Conservation (phyloP, 2,888 invertebrate genomes). For the Stomorhina lunata region DNA sequence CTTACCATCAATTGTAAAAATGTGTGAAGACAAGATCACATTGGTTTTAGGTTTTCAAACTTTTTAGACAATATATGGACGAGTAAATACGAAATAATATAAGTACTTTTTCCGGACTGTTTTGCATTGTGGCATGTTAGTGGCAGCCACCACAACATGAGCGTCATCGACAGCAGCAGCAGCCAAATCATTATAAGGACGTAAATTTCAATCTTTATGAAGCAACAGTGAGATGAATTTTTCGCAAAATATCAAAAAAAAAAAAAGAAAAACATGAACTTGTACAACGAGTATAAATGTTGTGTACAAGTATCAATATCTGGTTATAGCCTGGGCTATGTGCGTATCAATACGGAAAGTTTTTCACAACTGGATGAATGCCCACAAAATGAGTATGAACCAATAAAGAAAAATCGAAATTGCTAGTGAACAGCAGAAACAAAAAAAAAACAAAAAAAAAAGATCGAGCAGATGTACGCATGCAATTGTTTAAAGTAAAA, state of each 20-base stretch:
- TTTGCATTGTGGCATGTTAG: slow-evolving; percentile 52
- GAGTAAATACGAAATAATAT: not conserved
- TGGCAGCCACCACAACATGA: slow-evolving; percentile 40
- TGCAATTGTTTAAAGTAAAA: slow-evolving; percentile 39
- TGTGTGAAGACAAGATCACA: slow-evolving; percentile 65
- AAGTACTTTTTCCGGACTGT: not conserved
- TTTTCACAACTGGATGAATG: slow-evolving; percentile 37
- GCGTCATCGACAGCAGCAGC: slow-evolving; percentile 25
- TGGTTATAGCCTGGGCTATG: not conserved
- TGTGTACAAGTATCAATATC: slow-evolving; percentile 42
- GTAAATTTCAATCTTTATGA: slow-evolving; percentile 57
- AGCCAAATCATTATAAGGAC: slow-evolving; percentile 56
- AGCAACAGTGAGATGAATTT: slow-evolving; percentile 48
- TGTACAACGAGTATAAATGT: not conserved
- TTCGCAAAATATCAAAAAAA: slow-evolving; percentile 1
- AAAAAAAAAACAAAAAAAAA: not conserved
- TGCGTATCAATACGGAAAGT: slow-evolving; percentile 48
- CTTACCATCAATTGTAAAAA: slow-evolving; percentile 57
- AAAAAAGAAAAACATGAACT: not conserved
- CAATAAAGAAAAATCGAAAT: slow-evolving; percentile 16
- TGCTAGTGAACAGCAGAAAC: not conserved
- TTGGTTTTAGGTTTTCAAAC: slow-evolving; percentile 37
- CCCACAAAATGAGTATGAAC: slow-evolving; percentile 48
- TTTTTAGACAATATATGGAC: not conserved
- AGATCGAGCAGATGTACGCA: slow-evolving; percentile 57